These are phyloP conservation scores for Euplagia quadripunctaria DNA, from an alignment of 2,888 invertebrate genomes.

Conservation along the genomic window DNA sequence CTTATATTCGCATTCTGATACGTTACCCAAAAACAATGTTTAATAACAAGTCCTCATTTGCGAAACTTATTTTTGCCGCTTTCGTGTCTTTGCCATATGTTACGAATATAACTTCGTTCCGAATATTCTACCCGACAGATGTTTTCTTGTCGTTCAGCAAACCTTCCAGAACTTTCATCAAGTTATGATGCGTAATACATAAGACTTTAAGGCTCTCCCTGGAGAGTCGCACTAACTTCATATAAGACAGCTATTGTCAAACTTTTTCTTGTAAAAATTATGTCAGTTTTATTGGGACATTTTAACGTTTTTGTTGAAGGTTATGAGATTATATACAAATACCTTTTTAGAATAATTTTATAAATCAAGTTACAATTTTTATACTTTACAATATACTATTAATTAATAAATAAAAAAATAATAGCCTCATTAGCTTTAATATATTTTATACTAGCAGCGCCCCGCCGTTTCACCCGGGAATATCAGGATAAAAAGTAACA, in stretches of 20 bases:
- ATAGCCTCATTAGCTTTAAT: no score
- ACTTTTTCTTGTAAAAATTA: slow-evolving; percentile 36
- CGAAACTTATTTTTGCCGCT: slow-evolving; percentile 43
- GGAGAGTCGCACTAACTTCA: slow-evolving; percentile 34
- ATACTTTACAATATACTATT: no score
- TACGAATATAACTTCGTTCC: slow-evolving; percentile 40
- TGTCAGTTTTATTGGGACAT: slow-evolving; percentile 16
- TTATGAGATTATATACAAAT: neutral
- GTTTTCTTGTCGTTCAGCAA: slow-evolving; percentile 57
- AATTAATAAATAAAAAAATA: no score
- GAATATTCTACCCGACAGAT: slow-evolving; percentile 58
- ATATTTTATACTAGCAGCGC: no score
- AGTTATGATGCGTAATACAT: slow-evolving; percentile 52
- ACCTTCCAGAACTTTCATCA: slow-evolving; percentile 44
- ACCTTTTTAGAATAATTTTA: neutral
- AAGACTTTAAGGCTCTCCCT: slow-evolving; percentile 46
- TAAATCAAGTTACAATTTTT: neutral
- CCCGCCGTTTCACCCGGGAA: no score
- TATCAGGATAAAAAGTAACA: no score
- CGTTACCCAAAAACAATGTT: slow-evolving; percentile 32
- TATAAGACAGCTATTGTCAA: slow-evolving; percentile 40
- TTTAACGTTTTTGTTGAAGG: slow-evolving; percentile 5
- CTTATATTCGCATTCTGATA: neutral
- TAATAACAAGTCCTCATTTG: slow-evolving; percentile 38
- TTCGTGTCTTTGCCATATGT: slow-evolving; percentile 27